phyloP scores from a whole-genome alignment of 2,888 invertebrate genomes.

The Eupithecia subumbrata region DNA sequence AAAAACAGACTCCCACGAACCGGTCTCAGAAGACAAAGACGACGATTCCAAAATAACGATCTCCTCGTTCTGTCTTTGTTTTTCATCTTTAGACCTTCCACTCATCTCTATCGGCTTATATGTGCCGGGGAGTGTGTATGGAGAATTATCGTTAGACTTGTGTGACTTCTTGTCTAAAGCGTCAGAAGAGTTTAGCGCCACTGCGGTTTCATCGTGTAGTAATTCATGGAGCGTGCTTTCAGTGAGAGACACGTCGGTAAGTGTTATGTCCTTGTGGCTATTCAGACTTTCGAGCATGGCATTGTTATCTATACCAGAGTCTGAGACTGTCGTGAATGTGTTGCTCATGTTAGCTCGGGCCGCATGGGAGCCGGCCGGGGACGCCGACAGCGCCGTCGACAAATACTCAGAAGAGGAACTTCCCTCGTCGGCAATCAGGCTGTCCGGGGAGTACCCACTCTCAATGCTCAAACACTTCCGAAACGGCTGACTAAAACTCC shows the following conservation, averaged over 20 bases:
- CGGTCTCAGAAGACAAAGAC: slow-evolving; percentile 86
- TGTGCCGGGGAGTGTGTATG: slow-evolving; percentile 45
- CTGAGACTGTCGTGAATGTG: slow-evolving; percentile 70
- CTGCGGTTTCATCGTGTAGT: slow-evolving; percentile 62
- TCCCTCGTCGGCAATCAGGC: slow-evolving; percentile 71
- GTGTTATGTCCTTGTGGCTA: slow-evolving; percentile 70
- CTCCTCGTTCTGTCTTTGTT: slow-evolving; percentile 85
- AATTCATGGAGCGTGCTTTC: slow-evolving; percentile 75
- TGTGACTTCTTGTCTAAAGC: slow-evolving; percentile 52
- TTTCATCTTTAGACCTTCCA: slow-evolving; percentile 81
- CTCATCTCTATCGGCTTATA: slow-evolving; percentile 50
- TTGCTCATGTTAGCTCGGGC: slow-evolving; percentile 70
- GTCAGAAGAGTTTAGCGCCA: slow-evolving; percentile 56
- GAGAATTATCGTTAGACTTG: slow-evolving; percentile 45
- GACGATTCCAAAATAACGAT: slow-evolving; percentile 86
- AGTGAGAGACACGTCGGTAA: slow-evolving; percentile 71
- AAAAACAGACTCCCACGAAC: slow-evolving; percentile 86
- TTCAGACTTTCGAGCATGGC: slow-evolving; percentile 69
- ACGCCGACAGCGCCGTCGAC: slow-evolving; percentile 70
- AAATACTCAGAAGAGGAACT: slow-evolving; percentile 77
- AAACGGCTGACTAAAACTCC: background rate
- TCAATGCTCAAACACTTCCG: slow-evolving; percentile 2
- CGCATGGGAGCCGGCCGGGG: slow-evolving; percentile 59
- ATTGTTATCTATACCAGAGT: slow-evolving; percentile 78
- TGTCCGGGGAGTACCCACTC: slow-evolving; percentile 69